Evolutionary conservation across 2,888 invertebrate genomes (phyloP), one percentile per base, ranked within the genome.

Genomic region (Drosophila mayaguana): DNA sequence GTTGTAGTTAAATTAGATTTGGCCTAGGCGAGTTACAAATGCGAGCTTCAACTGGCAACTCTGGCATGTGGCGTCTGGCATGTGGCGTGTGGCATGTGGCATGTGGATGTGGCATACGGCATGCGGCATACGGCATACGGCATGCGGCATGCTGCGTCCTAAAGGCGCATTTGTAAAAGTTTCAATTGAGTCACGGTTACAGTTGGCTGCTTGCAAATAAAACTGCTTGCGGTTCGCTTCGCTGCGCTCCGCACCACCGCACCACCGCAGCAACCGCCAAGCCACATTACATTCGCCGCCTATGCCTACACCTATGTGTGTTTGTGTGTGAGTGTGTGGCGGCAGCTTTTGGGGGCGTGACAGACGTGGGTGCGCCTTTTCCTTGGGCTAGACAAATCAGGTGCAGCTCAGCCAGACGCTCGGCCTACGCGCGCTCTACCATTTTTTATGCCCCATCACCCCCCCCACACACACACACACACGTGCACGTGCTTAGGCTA

Each of bases 111-210:
- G 38, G 38, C 28, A 4, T 63, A 20, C 5, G 22, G 50, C 36
- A 34, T 77, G 48, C 14, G 57, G 57, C 63, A 55, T 36, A 46
- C 0, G 40, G 42, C 32, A 11, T 60, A 25, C 5, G 66, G 59
- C 62, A 55, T 57, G 34, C 32, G 67, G 59, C 67, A 60, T 57
- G 38, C 46, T 38, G 28, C 54, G 38, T 43, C 22, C 63, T 38
- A 22, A 50, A 64, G 55, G 51, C 57, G 73, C 68, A 42, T 67
- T 57, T 74, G 76, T 59, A 25, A 72, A 79, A 77, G 76, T 75
- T 81, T 68, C 88, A 85, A 88, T 88, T 85, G 81, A 84, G 88
- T 84, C 83, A 77, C 65, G 69, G 63, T 60, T 63, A 60, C 78
- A 73, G 64, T 66, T 73, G 70, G 51, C 51, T 72, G 67, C 64